Evolutionary conservation across 1,140 invertebrate genomes (phyloP), one percentile per base, ranked within the genome.

Genomic region (Nasonia vitripennis): DNA sequence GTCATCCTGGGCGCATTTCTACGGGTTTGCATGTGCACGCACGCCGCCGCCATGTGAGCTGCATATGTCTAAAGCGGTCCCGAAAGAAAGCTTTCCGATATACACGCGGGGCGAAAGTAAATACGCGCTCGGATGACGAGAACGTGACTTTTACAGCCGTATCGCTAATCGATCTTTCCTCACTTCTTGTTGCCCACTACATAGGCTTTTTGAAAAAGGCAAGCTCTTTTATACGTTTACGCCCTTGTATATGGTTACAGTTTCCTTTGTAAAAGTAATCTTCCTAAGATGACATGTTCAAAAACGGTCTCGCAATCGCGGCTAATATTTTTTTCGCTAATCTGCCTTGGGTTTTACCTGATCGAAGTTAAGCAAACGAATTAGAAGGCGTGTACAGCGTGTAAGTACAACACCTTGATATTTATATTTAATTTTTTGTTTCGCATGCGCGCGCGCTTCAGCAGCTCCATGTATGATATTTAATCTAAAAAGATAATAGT

Each of bases 401-500:
- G 20, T 62, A 27, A 27, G 1, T 27, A 62, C n/a, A 17, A 62
- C 55, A 71, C 73, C 71, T 51, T 62, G 81, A n/a, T 75, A 62
- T 6, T 75, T 67, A n/a, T 75, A 62, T 6, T 75, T 67, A 6
- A 14, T n/a, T 4, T 37, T 31, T 62, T 73, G 48, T 77, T 41
- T 77, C 71, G 37, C 81, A 71, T 62, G 41, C 45, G 45, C 67
- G 2, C 62, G 20, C 23, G 27, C 31, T 31, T 73, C 51, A 78
- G 70, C 55, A 23, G 77, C 75, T 70, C 62, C 34, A 55, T 71
- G 14, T 73, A 78, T 84, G 73, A 80, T 85, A 79, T 80, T 85
- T 85, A 85, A 77, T 79, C 79, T 81, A 77, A 85, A 85, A 85
- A 85, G 78, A 68, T 85, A 85, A 81, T 85, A 85, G 55, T 85